Base-by-base conservation (phyloP, 2,888 invertebrate genomes). In the Pedicia rivosa region DNA sequence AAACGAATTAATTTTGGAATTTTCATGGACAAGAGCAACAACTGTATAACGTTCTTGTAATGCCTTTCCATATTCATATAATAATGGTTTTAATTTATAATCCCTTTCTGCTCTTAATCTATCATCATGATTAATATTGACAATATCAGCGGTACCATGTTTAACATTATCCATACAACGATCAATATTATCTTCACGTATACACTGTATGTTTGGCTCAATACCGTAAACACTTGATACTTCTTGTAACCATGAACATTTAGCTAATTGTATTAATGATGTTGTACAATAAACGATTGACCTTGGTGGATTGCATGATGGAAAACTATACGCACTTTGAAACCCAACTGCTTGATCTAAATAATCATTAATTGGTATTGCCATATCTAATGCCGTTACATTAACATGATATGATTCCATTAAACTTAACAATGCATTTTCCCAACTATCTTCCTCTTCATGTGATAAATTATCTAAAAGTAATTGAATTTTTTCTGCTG, bases 171-270 rank as follows among this genome's bases (percentile, higher is more conserved):
- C 58, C 65, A 90, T 66, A 49, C 90, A 90, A 10, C 69, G 71
- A 6, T 68, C 66, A 4, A 67, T 55, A 43, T 64, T 68, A 3
- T 61, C 59, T 2, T 74, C 70, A 44, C 70, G 63, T 6, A 75
- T 60, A 52, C 92, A 94, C 43, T 81, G 78, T 13, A 94, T 59
- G 10, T 77, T 74, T 0, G 92, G 91, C 42, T 78, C 68, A 1
- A 86, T 64, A 2, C 84, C 81, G 47, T 79, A 74, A 3, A 80
- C 78, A 0, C 72, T 66, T 0, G 78, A 74, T 0, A 79, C 79
- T 46, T 80, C 78, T 40, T 74, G 69, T 49, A 88, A 54, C 73
- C 81, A 80, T 2, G 74, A 68, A 53, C 91, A 91, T 51, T 90
- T 90, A 35, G 72, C 67, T 42, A 71, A 70, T 48, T 80, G 82